Evolutionary conservation across 2,113 vertebrate genomes (phyloP).

Genomic region (Heptranchias perlo): DNA sequence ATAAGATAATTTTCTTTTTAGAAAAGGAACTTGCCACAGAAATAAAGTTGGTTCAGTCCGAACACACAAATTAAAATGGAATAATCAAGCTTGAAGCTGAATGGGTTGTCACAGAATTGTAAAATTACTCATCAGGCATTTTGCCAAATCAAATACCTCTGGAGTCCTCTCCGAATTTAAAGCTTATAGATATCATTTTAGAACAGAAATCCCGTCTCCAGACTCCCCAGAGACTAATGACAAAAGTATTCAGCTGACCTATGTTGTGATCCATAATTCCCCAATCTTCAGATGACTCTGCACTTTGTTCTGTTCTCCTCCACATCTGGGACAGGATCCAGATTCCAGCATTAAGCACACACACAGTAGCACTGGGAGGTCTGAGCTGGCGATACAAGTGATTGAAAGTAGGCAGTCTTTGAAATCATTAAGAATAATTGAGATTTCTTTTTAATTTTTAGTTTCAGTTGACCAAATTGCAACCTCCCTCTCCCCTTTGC

Average conservation of each 20-base stretch:
- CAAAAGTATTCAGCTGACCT: not conserved
- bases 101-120: not conserved
- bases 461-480: not conserved
- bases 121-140: conserved; percentile 11
- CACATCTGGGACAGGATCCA: not conserved
- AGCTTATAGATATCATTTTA: not conserved
- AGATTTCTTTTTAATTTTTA: not conserved
- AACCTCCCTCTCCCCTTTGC: not conserved
- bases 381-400: not conserved
- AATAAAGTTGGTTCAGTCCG: not conserved
- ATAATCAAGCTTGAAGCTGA: conserved; percentile 5
- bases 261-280: not conserved
- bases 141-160: not conserved
- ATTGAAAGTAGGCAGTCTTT: not conserved
- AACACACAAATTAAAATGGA: not conserved
- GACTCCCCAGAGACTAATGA: not conserved
- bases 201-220: not conserved
- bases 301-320: not conserved
- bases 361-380: not conserved
- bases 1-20: not conserved
- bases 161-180: not conserved
- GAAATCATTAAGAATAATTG: not conserved
- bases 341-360: no score
- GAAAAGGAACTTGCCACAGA: not conserved
- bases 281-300: not conserved